Conservation (phyloP, 2,113 vertebrate genomes). For the Salvelinus alpinus region DNA sequence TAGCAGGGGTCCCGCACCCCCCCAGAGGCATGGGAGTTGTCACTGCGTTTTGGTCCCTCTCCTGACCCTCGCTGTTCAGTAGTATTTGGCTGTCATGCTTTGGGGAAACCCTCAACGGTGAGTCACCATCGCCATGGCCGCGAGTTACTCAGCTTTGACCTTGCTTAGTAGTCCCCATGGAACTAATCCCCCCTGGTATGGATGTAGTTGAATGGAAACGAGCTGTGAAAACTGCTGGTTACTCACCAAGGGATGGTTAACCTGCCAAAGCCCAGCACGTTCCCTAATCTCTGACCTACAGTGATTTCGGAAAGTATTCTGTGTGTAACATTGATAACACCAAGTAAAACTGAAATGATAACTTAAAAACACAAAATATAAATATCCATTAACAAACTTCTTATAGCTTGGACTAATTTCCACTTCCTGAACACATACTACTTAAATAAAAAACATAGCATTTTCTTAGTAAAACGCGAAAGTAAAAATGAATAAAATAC, state of each 20-base stretch:
- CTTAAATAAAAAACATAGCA: too few species aligned
- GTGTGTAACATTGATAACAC: too few species aligned
- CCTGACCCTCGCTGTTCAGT: neutral
- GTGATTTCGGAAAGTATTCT: too few species aligned
- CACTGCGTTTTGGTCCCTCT: neutral
- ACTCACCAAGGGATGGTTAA: neutral
- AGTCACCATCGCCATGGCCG: neutral
- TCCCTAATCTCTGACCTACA: neutral
- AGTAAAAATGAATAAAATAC: too few species aligned
- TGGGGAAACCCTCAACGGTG: neutral
- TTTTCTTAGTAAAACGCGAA: too few species aligned
- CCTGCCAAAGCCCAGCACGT: neutral
- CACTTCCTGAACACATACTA: too few species aligned
- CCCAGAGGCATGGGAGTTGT: neutral
- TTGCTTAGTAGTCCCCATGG: neutral
- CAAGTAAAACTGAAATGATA: too few species aligned
- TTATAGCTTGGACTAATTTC: too few species aligned
- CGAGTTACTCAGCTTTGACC: conserved; percentile 26
- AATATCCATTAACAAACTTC: too few species aligned
- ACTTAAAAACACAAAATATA: too few species aligned
- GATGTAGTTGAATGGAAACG: neutral
- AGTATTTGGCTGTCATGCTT: neutral
- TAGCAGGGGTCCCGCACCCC: neutral
- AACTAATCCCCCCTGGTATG: neutral
- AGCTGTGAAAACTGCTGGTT: neutral